These are phyloP conservation scores for Brachyptera putata DNA, from an alignment of 2,888 invertebrate species.

Conservation along the genomic window DNA sequence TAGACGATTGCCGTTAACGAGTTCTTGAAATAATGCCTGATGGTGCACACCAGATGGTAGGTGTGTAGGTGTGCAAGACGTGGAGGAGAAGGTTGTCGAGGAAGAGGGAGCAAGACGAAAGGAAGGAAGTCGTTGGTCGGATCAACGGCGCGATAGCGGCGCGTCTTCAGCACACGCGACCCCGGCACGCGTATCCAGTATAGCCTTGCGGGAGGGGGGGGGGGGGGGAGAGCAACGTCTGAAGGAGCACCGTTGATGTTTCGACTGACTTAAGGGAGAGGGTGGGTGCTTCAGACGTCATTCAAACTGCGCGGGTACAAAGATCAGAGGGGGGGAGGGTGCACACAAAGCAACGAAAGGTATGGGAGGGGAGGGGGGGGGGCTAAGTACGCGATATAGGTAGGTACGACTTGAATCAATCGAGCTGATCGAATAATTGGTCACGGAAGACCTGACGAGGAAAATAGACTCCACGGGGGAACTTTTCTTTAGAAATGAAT, in stretches of 20 bases:
- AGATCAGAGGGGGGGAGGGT: not conserved
- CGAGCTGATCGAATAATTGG: too few relatives aligned
- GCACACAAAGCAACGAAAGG: not conserved
- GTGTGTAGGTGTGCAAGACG: not conserved
- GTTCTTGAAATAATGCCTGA: too few relatives aligned
- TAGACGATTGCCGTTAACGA: not conserved
- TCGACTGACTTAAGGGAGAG: not conserved
- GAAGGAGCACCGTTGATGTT: not conserved
- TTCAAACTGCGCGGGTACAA: too few relatives aligned
- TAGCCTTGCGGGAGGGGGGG: not conserved
- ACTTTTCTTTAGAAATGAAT: too few relatives aligned
- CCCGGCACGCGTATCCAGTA: not conserved
- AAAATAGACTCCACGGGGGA: too few relatives aligned
- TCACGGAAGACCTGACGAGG: too few relatives aligned
- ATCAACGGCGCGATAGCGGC: too few relatives aligned
- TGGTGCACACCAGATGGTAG: constrained; percentile 2
- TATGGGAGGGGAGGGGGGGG: too few relatives aligned
- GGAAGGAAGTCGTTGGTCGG: not conserved
- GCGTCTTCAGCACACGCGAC: too few relatives aligned
- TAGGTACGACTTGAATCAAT: too few relatives aligned
- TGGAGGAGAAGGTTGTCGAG: not conserved
- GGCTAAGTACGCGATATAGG: too few relatives aligned
- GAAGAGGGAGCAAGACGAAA: not conserved
- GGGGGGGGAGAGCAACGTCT: not conserved
- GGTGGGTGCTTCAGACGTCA: constrained; percentile 13